Base-by-base conservation (phyloP, 2,888 invertebrate species). In the Tenodera sinensis region DNA sequence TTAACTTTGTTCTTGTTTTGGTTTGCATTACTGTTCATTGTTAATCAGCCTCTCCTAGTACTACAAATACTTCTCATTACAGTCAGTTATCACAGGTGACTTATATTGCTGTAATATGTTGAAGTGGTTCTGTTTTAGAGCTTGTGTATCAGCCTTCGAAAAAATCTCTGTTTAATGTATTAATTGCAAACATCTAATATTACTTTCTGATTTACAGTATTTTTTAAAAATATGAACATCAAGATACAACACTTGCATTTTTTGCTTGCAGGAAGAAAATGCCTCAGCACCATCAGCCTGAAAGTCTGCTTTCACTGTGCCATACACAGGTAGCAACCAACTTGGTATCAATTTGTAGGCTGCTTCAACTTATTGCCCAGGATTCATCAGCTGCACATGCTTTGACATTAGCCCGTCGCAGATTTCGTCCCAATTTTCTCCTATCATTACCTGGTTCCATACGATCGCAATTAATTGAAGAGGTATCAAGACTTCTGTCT, bases 321-420 rank as follows among this genome's bases (percentile, higher is more conserved):
- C 92, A 93, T 92, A 92, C 92, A 90, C 92, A 92, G 28, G 93
- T 93, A 91, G 93, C 93, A 91, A 92, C 92, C 91, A 92, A 93
- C 90, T 92, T 93, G 91, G 93, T 93, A 90, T 92, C 92, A 89
- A 93, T 92, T 89, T 93, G 93, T 91, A 93, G 93, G 71, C 91
- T 92, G 82, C 91, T 93, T 91, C 93, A 93, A 91, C 91, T 92
- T 89, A 91, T 93, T n/a, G 93, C 93, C 15, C 93, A 93, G 91
- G 93, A 92, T 89, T 92, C 93, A 34, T 92, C 93, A 8, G 92
- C 93, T 27, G 92, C 92, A 7, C 93, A 93, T 90, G 92, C 93
- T 7, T 91, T 93, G 84, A 92, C 92, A 30, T 92, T 92, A 47
- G 92, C 93, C 6, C 93, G 92, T 88, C 92, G 92, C 34, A 92